Evolutionary conservation across 2,113 vertebrate genomes (phyloP).

Genomic region (Amphilophus citrinellus): DNA sequence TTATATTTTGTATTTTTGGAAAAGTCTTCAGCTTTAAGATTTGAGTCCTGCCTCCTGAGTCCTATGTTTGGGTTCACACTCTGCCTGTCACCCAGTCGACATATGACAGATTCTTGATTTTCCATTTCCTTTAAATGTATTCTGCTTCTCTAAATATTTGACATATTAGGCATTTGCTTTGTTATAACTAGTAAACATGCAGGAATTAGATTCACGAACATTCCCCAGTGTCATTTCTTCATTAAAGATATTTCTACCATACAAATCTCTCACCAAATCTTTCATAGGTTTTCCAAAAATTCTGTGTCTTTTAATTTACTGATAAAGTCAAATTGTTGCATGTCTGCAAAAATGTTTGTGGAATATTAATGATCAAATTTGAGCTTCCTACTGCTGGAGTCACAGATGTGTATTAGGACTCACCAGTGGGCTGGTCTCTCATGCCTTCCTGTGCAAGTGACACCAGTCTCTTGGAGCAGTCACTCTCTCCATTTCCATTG

Average conservation of each 20-base stretch:
- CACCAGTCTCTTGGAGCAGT: conserved; percentile 79
- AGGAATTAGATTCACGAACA: not conserved
- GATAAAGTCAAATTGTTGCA: not conserved
- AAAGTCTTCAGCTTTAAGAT: too few species aligned
- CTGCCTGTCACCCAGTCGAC: too few species aligned
- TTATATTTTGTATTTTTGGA: too few species aligned
- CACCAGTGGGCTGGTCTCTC: conserved; percentile 69
- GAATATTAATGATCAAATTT: not conserved
- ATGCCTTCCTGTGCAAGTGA: conserved; percentile 71
- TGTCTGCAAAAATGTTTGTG: not conserved
- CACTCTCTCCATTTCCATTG: conserved; percentile 82
- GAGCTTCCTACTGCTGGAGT: not conserved
- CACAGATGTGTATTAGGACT: conserved; percentile 10
- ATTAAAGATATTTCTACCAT: not conserved
- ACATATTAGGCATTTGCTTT: not conserved
- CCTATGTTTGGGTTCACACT: too few species aligned
- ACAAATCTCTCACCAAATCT: not conserved
- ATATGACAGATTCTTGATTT: not conserved
- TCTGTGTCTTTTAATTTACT: not conserved
- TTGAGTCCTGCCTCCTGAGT: too few species aligned
- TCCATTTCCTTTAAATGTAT: not conserved
- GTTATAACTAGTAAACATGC: not conserved
- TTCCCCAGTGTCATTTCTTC: not conserved
- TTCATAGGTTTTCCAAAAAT: not conserved
- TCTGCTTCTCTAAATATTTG: not conserved